A percentile compares a stretch with the other conserved stretches of the same genome.
Evolutionary conservation across 2,113 vertebrate species (phyloP).

Genomic region (Anguilla japonica): DNA sequence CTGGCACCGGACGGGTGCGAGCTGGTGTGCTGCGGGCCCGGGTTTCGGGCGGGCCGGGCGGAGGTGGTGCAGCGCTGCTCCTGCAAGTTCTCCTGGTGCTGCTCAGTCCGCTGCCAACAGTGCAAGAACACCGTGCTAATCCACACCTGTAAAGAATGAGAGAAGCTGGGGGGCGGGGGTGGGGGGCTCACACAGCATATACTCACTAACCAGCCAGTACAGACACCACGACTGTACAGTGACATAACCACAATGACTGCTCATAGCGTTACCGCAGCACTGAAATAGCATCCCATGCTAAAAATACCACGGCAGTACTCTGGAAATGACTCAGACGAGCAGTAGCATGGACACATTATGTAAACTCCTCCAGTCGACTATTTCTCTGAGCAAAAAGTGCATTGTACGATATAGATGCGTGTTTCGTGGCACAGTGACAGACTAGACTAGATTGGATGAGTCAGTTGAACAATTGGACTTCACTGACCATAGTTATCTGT

Average conservation of each 20-base stretch:
- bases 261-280: neutral
- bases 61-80: slow-evolving; percentile 72
- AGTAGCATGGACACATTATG: neutral
- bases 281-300: neutral
- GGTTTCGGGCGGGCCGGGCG: slow-evolving; percentile 61
- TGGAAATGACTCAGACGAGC: neutral
- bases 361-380: neutral
- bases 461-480: neutral
- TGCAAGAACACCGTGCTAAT: slow-evolving; percentile 70
- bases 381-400: neutral
- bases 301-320: neutral
- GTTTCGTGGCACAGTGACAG: neutral
- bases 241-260: neutral
- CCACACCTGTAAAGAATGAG: slow-evolving; percentile 66
- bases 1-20: slow-evolving; percentile 68
- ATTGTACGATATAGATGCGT: neutral
- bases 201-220: slow-evolving; percentile 5
- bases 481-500: neutral
- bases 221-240: neutral
- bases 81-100: slow-evolving; percentile 77
- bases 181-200: neutral
- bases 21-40: slow-evolving; percentile 71
- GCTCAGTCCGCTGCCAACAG: slow-evolving; percentile 71
- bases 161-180: neutral
- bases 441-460: neutral